Evolutionary conservation across 2,113 vertebrate species (phyloP).

Genomic region (Dascyllus trimaculatus): DNA sequence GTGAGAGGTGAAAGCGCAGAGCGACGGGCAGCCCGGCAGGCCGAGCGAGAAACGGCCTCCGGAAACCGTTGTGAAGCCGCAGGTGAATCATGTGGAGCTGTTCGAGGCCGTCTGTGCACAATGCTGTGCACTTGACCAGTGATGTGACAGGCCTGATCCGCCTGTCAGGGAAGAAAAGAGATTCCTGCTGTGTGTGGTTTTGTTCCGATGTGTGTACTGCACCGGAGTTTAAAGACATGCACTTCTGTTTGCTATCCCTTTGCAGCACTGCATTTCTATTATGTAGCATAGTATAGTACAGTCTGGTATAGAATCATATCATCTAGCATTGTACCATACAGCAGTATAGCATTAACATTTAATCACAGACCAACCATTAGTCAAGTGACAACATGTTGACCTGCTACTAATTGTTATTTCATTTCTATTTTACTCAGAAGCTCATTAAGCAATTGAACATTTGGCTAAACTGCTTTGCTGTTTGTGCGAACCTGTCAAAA

Average conservation of each 20-base stretch:
- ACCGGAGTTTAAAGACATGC: neutral
- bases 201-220: conserved; percentile 5
- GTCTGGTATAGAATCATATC: too few species aligned
- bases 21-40: conserved; percentile 41
- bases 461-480: too few species aligned
- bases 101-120: conserved; percentile 30
- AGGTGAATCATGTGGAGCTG: conserved; percentile 42
- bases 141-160: conserved; percentile 28
- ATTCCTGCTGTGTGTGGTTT: conserved; percentile 22
- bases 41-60: conserved; percentile 26
- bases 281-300: too few species aligned
- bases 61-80: conserved; percentile 46
- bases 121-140: conserved; percentile 46
- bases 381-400: too few species aligned
- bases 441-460: too few species aligned
- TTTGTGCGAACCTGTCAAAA: too few species aligned
- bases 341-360: too few species aligned
- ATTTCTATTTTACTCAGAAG: too few species aligned
- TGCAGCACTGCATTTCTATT: neutral
- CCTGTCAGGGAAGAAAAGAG: conserved; percentile 47
- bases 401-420: too few species aligned
- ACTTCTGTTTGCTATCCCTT: conserved; percentile 1
- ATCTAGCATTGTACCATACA: too few species aligned
- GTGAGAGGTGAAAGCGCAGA: conserved; percentile 49
- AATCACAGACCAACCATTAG: too few species aligned